Conservation (phyloP, 2,113 vertebrate species). For the Heliornis fulica region DNA sequence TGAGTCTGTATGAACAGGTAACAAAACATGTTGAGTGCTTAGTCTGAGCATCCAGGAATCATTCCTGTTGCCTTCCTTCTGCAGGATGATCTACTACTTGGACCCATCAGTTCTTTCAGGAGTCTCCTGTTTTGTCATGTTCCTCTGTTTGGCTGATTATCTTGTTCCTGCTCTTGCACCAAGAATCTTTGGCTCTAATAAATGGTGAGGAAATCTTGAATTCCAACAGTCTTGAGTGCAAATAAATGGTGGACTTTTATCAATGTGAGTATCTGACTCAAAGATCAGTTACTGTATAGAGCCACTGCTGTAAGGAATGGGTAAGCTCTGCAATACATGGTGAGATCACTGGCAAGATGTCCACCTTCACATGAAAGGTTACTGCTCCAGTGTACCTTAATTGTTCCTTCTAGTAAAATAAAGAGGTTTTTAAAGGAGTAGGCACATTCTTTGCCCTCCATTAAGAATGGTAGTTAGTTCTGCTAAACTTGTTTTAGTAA, state of each 20-base stretch:
- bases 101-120: slow-evolving; percentile 97
- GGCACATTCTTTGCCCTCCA: neutral
- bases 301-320: neutral
- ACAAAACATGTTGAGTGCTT: neutral
- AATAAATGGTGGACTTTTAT: neutral
- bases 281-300: neutral
- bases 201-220: slow-evolving; percentile 82
- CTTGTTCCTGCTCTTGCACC: slow-evolving; percentile 94
- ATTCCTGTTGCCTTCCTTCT: neutral
- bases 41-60: neutral
- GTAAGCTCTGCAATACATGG: neutral
- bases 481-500: neutral
- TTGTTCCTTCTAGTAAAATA: neutral
- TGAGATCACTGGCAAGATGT: neutral
- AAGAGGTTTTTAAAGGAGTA: neutral
- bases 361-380: neutral
- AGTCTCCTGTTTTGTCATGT: slow-evolving; percentile 91
- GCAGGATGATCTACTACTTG: slow-evolving; percentile 92
- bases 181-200: slow-evolving; percentile 93
- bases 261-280: neutral
- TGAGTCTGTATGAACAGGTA: neutral
- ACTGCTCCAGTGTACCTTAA: neutral
- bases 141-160: slow-evolving; percentile 95
- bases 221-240: neutral
- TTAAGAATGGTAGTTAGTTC: neutral